Conservation (phyloP, 1,140 invertebrate genomes). For the Magallana ariakensis region DNA sequence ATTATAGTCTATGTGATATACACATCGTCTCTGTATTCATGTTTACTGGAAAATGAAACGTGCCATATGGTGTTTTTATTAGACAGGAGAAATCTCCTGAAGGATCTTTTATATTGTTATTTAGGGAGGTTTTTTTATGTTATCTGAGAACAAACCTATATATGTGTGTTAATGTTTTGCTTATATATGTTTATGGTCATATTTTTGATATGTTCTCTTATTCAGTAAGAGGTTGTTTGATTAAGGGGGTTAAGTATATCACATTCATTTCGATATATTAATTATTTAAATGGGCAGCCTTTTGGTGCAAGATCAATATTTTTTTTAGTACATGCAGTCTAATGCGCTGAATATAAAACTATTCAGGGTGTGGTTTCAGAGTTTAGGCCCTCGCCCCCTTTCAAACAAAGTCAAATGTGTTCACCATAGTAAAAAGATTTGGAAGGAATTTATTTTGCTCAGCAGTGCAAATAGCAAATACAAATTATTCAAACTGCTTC, state of each 20-base stretch:
- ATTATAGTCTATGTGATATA: constrained; percentile 9
- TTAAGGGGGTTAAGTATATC: neutral
- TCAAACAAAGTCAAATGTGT: neutral
- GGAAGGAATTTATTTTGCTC: neutral
- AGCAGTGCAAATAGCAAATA: neutral
- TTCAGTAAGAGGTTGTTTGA: constrained; percentile 24
- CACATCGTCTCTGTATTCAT: constrained; percentile 26
- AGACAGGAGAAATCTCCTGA: constrained; percentile 14
- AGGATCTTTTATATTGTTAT: constrained; percentile 10
- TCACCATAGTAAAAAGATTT: neutral
- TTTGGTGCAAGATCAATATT: neutral
- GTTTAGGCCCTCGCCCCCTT: too few species aligned
- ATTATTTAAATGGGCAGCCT: neutral
- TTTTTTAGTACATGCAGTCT: neutral
- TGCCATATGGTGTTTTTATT: constrained; percentile 27
- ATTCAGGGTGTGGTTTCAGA: too few species aligned
- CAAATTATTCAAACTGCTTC: neutral
- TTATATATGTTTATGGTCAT: neutral
- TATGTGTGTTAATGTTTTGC: neutral
- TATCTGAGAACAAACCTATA: constrained; percentile 10
- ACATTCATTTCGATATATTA: neutral
- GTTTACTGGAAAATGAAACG: constrained; percentile 19
- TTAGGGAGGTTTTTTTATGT: constrained; percentile 30
- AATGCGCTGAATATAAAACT: neutral
- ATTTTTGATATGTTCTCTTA: neutral